Percentiles rank a stretch among this genome's conserved stretches.
Evolutionary conservation across 2,797 vertebrate species (phyloP).

Genomic region (Myotis findleyi): DNA sequence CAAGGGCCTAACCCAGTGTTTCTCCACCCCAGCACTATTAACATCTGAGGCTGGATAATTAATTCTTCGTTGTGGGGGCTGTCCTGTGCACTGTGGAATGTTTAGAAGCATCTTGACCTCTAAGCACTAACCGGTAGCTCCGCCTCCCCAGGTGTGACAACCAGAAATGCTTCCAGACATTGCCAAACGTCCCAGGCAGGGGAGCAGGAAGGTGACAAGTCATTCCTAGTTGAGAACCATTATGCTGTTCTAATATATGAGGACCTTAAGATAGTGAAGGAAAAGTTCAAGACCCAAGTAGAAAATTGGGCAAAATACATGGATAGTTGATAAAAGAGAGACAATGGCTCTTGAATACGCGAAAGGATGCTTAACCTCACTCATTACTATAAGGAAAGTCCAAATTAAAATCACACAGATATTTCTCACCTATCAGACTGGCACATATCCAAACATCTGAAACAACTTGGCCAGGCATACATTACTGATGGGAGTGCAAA

Average conservation of each 20-base stretch:
- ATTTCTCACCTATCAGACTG: not conserved
- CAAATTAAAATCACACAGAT: not conserved
- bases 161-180: not conserved
- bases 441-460: not conserved
- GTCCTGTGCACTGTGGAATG: not conserved
- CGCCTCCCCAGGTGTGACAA: not conserved
- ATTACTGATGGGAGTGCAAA: not conserved
- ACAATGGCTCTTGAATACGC: not conserved
- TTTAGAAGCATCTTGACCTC: conserved; percentile 10
- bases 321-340: not conserved
- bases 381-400: not conserved
- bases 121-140: not conserved
- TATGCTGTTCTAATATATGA: conserved; percentile 1
- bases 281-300: not conserved
- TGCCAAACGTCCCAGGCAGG: not conserved
- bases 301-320: not conserved
- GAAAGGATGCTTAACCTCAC: not conserved
- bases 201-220: not conserved
- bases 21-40: not conserved
- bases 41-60: not conserved
- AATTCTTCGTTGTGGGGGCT: not conserved
- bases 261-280: not conserved
- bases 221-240: not conserved
- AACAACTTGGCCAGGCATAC: not conserved
- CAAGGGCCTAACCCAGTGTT: not conserved